phyloP scores from a whole-genome alignment of 2,888 invertebrate species.

The Chrysolina americana region DNA sequence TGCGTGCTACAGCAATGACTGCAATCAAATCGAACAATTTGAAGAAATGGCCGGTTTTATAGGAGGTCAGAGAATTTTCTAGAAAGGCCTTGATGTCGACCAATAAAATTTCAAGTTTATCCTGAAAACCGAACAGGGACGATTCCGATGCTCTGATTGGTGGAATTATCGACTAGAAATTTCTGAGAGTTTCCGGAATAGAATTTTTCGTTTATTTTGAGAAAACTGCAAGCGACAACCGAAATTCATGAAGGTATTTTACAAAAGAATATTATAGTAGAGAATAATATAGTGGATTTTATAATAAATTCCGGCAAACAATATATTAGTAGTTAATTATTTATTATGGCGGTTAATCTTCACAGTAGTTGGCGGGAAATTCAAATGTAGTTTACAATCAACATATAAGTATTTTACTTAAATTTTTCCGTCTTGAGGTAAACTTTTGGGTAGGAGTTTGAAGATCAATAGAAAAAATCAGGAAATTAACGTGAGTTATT shows the following conservation, averaged over 20 bases:
- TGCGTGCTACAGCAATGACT: constrained; percentile 55
- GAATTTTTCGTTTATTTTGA: constrained; percentile 14
- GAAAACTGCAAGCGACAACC: constrained; percentile 22
- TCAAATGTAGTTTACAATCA: not conserved
- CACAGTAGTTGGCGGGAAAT: constrained; percentile 14
- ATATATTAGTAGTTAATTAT: not conserved
- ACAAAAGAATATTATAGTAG: not conserved
- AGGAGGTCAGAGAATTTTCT: constrained; percentile 62
- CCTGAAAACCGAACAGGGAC: not conserved
- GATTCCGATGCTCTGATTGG: constrained; percentile 49
- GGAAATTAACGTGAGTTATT: no score
- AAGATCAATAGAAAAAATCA: no score
- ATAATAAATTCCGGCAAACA: not conserved
- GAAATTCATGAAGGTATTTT: not conserved
- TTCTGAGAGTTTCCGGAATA: constrained; percentile 33
- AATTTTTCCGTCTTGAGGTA: no score
- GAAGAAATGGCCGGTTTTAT: constrained; percentile 66
- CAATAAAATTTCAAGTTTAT: constrained; percentile 56
- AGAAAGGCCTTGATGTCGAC: constrained; percentile 63
- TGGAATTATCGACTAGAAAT: constrained; percentile 32
- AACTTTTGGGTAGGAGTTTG: no score
- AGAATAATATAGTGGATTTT: not conserved
- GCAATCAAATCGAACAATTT: constrained; percentile 61
- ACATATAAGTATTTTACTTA: no score
- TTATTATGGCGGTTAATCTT: constrained; percentile 2